These are phyloP conservation scores for Spilosoma lubricipeda DNA, from an alignment of 2,888 invertebrate species.

Conservation along the genomic window DNA sequence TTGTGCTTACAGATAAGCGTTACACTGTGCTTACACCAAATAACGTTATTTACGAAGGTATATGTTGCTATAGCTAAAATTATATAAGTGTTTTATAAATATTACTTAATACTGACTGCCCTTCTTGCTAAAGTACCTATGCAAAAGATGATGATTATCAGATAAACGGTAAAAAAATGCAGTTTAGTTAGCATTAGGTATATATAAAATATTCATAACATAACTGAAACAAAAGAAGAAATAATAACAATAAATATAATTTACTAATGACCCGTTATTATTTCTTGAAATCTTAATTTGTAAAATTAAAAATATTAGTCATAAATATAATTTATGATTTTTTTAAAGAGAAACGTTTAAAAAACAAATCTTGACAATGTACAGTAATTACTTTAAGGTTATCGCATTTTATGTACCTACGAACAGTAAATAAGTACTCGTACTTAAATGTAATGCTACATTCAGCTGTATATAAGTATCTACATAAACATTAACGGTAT, in stretches of 20 bases:
- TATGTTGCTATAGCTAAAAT: conserved; percentile 10
- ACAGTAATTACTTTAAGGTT: neutral
- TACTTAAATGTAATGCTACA: conserved; percentile 2
- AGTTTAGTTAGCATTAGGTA: too few species aligned
- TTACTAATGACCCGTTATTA: neutral
- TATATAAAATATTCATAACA: too few species aligned
- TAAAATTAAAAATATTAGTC: neutral
- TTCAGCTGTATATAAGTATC: neutral
- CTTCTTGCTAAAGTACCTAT: too few species aligned
- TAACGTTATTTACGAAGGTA: conserved; percentile 37
- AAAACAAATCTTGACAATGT: neutral
- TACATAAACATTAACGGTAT: conserved; percentile 18
- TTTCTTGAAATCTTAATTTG: neutral
- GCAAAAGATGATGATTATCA: too few species aligned
- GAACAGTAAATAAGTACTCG: conserved; percentile 7
- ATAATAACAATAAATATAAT: too few species aligned
- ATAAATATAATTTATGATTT: neutral
- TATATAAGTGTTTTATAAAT: neutral
- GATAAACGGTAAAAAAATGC: too few species aligned
- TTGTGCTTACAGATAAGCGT: conserved; percentile 48
- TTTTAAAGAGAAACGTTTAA: neutral
- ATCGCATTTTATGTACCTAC: neutral
- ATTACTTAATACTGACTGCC: neutral
- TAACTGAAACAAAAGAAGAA: too few species aligned
- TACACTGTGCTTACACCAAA: conserved; percentile 25